Evolutionary conservation across 2,113 vertebrate species (phyloP).

Genomic region (Scytalopus superciliaris): DNA sequence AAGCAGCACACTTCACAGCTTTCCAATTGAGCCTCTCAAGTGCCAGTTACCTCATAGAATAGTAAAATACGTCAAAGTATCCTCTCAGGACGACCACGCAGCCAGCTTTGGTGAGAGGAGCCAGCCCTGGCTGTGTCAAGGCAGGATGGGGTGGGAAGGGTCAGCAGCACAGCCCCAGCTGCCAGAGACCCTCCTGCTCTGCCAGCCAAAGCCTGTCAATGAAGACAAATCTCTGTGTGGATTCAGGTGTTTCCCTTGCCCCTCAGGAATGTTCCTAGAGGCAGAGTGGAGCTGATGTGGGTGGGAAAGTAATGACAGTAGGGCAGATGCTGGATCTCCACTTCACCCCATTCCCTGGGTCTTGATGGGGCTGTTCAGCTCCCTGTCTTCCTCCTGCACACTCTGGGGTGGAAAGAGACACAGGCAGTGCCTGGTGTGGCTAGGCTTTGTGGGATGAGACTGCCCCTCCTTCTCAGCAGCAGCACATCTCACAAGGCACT

Average conservation of each 20-base stretch:
- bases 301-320: neutral
- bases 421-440: neutral
- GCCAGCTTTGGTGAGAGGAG: neutral
- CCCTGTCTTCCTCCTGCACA: neutral
- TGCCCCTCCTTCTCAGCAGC: neutral
- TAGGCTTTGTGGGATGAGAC: neutral
- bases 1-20: neutral
- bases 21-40: neutral
- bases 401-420: neutral
- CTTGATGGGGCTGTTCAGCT: rapidly evolving
- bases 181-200: neutral
- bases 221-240: neutral
- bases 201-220: neutral
- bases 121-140: rapidly evolving
- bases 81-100: neutral
- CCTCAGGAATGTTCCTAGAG: neutral
- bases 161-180: neutral
- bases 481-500: neutral
- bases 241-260: neutral
- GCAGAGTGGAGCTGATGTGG: rapidly evolving
- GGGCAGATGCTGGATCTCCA: neutral
- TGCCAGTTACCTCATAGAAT: neutral
- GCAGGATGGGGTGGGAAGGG: neutral
- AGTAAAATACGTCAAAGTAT: neutral
- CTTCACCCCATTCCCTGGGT: neutral